Evolutionary conservation across 2,113 vertebrate genomes (phyloP), one percentile per base, ranked within the genome.

Genomic region (Hyperopisus bebe): DNA sequence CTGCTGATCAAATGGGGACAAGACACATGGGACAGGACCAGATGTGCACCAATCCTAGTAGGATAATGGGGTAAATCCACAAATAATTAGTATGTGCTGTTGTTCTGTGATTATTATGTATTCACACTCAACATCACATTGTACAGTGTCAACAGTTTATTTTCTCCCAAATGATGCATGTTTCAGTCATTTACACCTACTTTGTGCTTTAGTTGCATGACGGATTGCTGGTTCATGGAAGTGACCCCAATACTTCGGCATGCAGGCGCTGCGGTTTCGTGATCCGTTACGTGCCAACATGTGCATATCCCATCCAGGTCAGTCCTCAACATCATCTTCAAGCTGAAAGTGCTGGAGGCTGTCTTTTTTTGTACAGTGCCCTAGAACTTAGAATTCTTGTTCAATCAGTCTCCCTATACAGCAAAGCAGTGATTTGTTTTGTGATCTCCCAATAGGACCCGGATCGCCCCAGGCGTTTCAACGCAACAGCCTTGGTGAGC

Each of bases 191-290:
- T 66, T 31, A 47, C 80, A 58, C 44, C 2, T 21, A 31, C 13
- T 44, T 19, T 42, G 42, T 58, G 62, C 24, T 24, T 89, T 50
- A 97, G 96, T 88, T 97, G 86, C 96, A 97, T 24, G 96, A 97
- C 91, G 96, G 96, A 74, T 55, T 96, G 70, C 94, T 96, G 11
- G 94, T 97, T 58, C 96, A 97, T 74, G 96, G 93, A 87, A 97
- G 96, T 90, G 95, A 96, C 11, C 88, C 96, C 87, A 97, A 97
- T 94, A 94, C 89, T 17, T 97, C 96, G 5, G 90, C 92, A 82
- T 94, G 50, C 66, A 95, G 96, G 62, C 95, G 96, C 84, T 97
- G 96, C 93, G 96, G 96, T 42, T 95, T 96, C 47, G 96, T 97
- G 51, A 95, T 96, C 35, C 95, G 96, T 21, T 97, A 96, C 35